Evolutionary conservation across 2,888 invertebrate species (phyloP), one percentile per base, ranked within the genome.

Genomic region (Sesia apiformis): DNA sequence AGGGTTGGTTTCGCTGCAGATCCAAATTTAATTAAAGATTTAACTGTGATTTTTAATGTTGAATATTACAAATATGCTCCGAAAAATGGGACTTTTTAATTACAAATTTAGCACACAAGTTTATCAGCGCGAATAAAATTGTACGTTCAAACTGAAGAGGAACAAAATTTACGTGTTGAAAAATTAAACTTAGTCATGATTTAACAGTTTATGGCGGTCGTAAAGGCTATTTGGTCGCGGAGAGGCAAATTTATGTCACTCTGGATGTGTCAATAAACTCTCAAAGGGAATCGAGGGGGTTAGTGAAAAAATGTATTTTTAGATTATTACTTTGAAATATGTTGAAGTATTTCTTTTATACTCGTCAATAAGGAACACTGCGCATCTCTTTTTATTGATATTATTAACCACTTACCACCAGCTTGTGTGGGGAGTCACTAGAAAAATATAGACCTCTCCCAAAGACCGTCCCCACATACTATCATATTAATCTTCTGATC

Each of bases 161-260:
- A 70, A 70, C 63, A 57, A 58, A 73, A 74, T 70, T 72, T 69
- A 66, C 65, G 58, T 63, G 61, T 69, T 68, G 69, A 76, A 78
- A 77, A 74, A 75, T 74, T 73, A 75, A 76, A 76, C 63, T 66
- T 69, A 69, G 65, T 64, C 66, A 71, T 75, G 74, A 79, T 80
- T 79, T 81, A 76, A 78, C 74, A 77, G 73, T 80, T 76, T 74
- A 79, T 72, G 70, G 63, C 40, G 52, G 53, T 53, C 46, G 54
- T 56, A 51, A 51, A 49, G 51, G 49, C 46, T 53, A 54, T 55
- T 50, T 50, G 50, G 23, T 39, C n/a, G 42, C 51, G 50, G 55
- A 56, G 52, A 40, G 53, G 41, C 46, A 50, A 66, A 68, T 72
- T 72, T 72, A 72, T 71, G 68, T 66, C 65, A 66, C 59, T 67